A percentile compares a stretch with the other conserved stretches of the same genome.
phyloP scores from a whole-genome alignment of 2,113 vertebrate species.

The Corythoichthys intestinalis region DNA sequence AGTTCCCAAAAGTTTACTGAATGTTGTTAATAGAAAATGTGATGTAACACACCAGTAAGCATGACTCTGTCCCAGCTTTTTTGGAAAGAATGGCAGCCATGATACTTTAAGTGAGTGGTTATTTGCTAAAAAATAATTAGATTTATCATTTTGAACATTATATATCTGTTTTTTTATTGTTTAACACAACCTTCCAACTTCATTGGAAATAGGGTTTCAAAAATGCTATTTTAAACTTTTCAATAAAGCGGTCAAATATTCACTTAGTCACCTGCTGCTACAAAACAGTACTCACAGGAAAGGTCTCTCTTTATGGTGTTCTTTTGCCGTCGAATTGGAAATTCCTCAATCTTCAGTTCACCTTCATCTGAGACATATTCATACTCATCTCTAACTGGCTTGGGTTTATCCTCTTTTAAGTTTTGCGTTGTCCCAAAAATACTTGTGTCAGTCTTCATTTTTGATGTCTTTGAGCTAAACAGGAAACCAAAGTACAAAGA shows the following conservation, averaged over 20 bases:
- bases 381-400: constrained; percentile 92
- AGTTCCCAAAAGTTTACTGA: too few relatives aligned
- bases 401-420: constrained; percentile 93
- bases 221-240: not conserved
- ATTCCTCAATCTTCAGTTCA: constrained; percentile 96
- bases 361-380: constrained; percentile 97
- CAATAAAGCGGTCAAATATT: not conserved
- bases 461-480: constrained; percentile 85
- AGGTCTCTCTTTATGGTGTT: constrained; percentile 87
- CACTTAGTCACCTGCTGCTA: constrained; percentile 7
- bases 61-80: too few relatives aligned
- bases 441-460: constrained; percentile 84
- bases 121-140: too few relatives aligned
- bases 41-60: too few relatives aligned
- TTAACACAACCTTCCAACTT: not conserved
- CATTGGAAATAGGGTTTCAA: not conserved
- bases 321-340: constrained; percentile 97
- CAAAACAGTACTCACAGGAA: constrained; percentile 80
- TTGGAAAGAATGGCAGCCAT: too few relatives aligned
- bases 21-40: too few relatives aligned
- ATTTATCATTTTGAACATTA: too few relatives aligned
- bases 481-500: constrained; percentile 44
- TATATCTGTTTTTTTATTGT: too few relatives aligned
- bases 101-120: too few relatives aligned
- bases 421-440: constrained; percentile 94